A percentile compares a stretch with the other conserved stretches of the same genome.
Conservation (phyloP, 2,888 invertebrate genomes). For the Drosophila siamana region DNA sequence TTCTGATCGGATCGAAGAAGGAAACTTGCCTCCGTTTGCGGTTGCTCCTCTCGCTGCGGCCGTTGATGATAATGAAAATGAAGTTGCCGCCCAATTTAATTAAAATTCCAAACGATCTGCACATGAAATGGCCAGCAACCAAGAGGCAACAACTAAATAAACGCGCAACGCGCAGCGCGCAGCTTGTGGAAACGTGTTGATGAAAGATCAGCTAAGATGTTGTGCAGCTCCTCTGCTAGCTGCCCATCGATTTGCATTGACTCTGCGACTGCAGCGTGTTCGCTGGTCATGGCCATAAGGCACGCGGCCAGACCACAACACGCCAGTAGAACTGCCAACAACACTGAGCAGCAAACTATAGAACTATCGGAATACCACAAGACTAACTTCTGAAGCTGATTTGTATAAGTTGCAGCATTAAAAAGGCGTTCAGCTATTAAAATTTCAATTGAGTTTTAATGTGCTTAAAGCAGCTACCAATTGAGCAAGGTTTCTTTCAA, state of each 20-base stretch:
- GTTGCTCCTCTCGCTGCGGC: conserved; percentile 29
- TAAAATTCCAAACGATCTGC: conserved; percentile 82
- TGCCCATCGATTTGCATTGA: conserved; percentile 68
- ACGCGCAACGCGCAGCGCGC: conserved; percentile 45
- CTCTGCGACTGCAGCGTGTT: background rate
- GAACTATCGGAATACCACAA: background rate
- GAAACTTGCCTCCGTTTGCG: conserved; percentile 26
- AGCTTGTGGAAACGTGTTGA: conserved; percentile 67
- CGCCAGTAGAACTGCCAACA: background rate
- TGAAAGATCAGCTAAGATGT: conserved; percentile 67
- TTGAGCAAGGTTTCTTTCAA: too few relatives aligned
- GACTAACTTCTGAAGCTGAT: too few relatives aligned
- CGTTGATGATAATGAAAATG: conserved; percentile 78
- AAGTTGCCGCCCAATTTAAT: conserved; percentile 83
- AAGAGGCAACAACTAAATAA: conserved; percentile 34
- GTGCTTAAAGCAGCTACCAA: too few relatives aligned
- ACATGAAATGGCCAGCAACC: conserved; percentile 56
- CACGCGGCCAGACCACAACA: conserved; percentile 67
- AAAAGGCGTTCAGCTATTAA: background rate
- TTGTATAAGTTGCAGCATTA: background rate
- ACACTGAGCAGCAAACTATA: conserved; percentile 35
- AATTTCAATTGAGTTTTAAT: background rate
- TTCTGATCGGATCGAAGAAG: conserved; percentile 61
- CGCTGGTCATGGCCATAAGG: conserved; percentile 56
- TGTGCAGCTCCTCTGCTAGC: conserved; percentile 8